Conservation (phyloP, 2,888 invertebrate genomes). For the Galerucella nymphaeae region DNA sequence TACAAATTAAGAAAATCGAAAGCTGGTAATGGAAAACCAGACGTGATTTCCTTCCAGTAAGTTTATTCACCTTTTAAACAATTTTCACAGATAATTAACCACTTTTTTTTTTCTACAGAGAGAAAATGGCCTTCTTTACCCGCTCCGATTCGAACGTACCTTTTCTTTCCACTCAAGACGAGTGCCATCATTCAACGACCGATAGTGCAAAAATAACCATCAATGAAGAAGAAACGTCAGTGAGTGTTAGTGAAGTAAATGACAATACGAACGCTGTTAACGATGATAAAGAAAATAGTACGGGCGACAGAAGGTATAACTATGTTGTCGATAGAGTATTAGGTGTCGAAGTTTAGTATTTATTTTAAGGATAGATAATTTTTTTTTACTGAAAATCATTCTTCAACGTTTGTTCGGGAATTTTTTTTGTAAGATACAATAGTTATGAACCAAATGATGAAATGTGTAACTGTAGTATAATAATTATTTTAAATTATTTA, state of each 20-base stretch:
- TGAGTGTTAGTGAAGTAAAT: slow-evolving; percentile 62
- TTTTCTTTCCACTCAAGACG: slow-evolving; percentile 75
- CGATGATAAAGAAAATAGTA: slow-evolving; percentile 55
- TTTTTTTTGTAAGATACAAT: slow-evolving; percentile 4
- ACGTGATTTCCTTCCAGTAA: slow-evolving; percentile 92
- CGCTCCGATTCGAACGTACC: slow-evolving; percentile 82
- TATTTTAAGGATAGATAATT: slow-evolving; percentile 36
- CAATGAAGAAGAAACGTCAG: slow-evolving; percentile 48
- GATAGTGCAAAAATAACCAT: slow-evolving; percentile 50
- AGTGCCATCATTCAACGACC: slow-evolving; percentile 60
- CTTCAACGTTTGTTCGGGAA: slow-evolving; percentile 2
- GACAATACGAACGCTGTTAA: slow-evolving; percentile 56
- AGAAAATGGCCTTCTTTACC: slow-evolving; percentile 97
- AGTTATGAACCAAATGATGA: background rate
- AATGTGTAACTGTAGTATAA: background rate
- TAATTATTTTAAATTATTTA: slow-evolving; percentile 7
- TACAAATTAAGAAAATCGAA: slow-evolving; percentile 89
- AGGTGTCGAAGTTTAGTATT: slow-evolving; percentile 83
- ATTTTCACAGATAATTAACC: slow-evolving; percentile 7
- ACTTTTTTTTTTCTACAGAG: slow-evolving; percentile 72
- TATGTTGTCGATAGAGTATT: slow-evolving; percentile 86
- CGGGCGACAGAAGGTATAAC: slow-evolving; percentile 71
- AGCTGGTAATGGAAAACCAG: slow-evolving; percentile 88
- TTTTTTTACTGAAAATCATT: background rate
- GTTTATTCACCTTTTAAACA: slow-evolving; percentile 53